Base-by-base conservation (phyloP, 1,140 invertebrate genomes). In the Batillaria attramentaria region DNA sequence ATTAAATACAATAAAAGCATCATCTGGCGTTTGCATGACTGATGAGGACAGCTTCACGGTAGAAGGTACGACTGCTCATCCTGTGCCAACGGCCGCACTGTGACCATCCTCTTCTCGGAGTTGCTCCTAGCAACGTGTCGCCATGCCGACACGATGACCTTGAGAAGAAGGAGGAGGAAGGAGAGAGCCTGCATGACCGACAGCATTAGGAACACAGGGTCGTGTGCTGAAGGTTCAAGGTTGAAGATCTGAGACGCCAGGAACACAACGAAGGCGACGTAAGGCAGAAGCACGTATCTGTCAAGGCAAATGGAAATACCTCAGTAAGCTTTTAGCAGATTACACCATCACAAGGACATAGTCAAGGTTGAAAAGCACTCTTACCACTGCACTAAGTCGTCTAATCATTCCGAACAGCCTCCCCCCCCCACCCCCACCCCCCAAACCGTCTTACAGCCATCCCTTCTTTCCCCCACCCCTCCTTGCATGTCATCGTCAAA, bases 121-220 rank as follows among this genome's bases (percentile, higher is more conserved):
- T 70, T 42, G 16, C 42, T 3, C 24, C 33, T 8, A 43, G 35
- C 4, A 24, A 46, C n/a, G 41, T 70, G 41, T 3, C 68, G 68
- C n/a, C 68, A 70, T 39, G 50, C 8, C 41, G 50, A n/a, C 0
- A 31, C 42, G 0, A 70, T 31, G 41, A 31, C 8, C 68, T 70
- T 70, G 68, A 70, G 39, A 20, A 70, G 39, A 31, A 70, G n/a
- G 35, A 20, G n/a, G 68, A 70, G 18, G 68, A 70, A 70, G 42
- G 24, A 46, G 68, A 43, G 50, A 42, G 68, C 68, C 18, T 39
- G 43, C 4, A 70, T 39, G 2, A 3, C 41, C 1, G 68, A 39
- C 41, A 70, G 2, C 41, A 46, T 5, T 10, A 43, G n/a, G 35
- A 70, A 70, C 41, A 70, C n/a, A 2, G 41, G 41, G 10, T 20